A percentile compares a stretch with the other conserved stretches of the same genome.
Conservation (phyloP, 1,140 invertebrate species). For the Pseudomyrmex flavicornis region DNA sequence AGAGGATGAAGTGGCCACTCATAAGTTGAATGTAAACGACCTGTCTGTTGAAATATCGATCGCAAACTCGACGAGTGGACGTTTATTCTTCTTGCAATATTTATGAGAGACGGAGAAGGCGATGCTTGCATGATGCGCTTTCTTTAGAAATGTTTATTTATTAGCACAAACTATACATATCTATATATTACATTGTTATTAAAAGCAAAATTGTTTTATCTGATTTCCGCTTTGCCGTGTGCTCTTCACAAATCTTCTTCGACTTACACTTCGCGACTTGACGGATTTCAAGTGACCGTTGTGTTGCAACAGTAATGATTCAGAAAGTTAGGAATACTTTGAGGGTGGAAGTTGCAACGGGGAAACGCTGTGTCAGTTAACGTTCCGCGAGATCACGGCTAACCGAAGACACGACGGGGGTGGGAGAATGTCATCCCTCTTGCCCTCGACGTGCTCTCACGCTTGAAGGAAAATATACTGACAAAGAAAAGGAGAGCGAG, state of each 20-base stretch:
- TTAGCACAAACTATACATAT: no score
- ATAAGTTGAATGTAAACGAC: conserved; percentile 73
- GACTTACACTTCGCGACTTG: conserved; percentile 20
- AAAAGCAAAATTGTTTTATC: conserved; percentile 8
- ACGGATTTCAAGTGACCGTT: conserved; percentile 36
- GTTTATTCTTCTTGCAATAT: conserved; percentile 14
- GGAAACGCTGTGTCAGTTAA: conserved; percentile 39
- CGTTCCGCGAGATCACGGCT: conserved; percentile 49
- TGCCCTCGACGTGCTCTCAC: conserved; percentile 24
- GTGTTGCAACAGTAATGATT: conserved; percentile 25
- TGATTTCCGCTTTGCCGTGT: background rate
- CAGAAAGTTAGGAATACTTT: conserved; percentile 45
- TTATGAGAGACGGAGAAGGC: background rate
- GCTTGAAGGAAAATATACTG: conserved; percentile 64
- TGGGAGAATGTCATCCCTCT: background rate
- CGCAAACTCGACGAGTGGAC: conserved; percentile 36
- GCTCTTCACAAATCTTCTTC: background rate
- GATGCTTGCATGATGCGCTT: background rate
- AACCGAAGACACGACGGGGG: conserved; percentile 23
- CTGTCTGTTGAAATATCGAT: conserved; percentile 70
- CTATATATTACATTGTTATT: no score
- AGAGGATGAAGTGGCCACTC: conserved; percentile 67
- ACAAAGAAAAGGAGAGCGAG: conserved; percentile 24
- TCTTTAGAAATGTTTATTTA: background rate
- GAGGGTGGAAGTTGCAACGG: background rate